Base-by-base conservation (phyloP, 2,113 vertebrate genomes). In the Heterochromis multidens region DNA sequence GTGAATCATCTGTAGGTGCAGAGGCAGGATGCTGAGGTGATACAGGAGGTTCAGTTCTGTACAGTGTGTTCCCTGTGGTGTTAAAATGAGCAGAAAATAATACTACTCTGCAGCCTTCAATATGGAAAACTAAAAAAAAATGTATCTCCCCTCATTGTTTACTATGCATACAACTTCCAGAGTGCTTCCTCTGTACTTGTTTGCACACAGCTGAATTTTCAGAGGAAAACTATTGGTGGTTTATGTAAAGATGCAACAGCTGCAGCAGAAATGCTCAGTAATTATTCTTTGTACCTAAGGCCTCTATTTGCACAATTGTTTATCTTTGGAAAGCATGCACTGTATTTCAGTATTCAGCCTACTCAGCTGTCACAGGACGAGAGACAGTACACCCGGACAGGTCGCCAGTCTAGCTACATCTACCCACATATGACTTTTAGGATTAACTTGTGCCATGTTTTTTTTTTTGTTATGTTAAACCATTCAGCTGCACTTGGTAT, bases 1-100 rank as follows among this genome's bases (percentile, higher is more conserved):
- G 76, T 91, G 91, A 94, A 84, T 92, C 86, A 87, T 91, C 25
- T 76, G 79, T 65, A 88, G 83, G 80, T 86, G 90, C 85, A 88
- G 88, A 90, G 76, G 86, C 86, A 82, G 89, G 85, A 86, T 82
- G 67, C 65, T 77, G 83, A 91, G 81, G 88, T 91, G 94, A 92
- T 74, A 62, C 62, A 81, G 80, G 74, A 86, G 80, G 82, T 83
- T 89, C 84, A 67, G 76, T 79, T 77, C 63, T 52, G 84, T 85
- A 91, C 85, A 74, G n/a, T 56, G 10, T 86, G 79, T 80, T 89
- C 74, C 84, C 77, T 27, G 61, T 63, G 25, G 84, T 87, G 84
- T 67, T 77, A 81, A 85, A 88, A 85, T 77, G 21, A 57, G 88
- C 65, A 63, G 72, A 70, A 83, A 88, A 77, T 46, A 27, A 79